These are phyloP conservation scores for Bradysia coprophila DNA, from an alignment of 1,140 invertebrate genomes.

Conservation along the genomic window DNA sequence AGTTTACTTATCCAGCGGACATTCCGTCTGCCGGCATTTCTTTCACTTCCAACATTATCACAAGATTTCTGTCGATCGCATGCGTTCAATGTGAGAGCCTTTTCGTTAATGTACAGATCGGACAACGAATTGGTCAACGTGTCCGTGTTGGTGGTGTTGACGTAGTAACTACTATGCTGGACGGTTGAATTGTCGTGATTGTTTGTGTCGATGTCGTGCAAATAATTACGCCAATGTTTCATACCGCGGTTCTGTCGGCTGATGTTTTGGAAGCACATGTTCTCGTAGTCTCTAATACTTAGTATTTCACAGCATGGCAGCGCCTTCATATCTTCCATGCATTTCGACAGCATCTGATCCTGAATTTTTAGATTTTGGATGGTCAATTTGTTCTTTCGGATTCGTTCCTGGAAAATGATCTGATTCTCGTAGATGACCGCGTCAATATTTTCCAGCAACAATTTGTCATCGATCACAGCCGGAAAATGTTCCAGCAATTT, in stretches of 20 bases:
- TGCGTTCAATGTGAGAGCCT: background rate
- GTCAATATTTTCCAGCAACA: conserved; percentile 1
- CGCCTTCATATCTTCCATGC: conserved; percentile 1
- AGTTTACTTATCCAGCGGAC: background rate
- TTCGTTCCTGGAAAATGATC: conserved; percentile 4
- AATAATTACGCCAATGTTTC: conserved; percentile 5
- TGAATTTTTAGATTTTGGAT: conserved; percentile 4
- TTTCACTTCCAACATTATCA: background rate
- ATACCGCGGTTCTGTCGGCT: background rate
- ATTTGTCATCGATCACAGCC: conserved; percentile 2
- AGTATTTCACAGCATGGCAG: conserved; percentile 1
- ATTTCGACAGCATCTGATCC: conserved; percentile 3
- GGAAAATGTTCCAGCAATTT: conserved; percentile 1
- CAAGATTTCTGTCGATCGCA: background rate
- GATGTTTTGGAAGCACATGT: conserved; percentile 4
- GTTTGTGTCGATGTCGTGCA: conserved; percentile 3
- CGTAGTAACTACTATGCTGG: conserved; percentile 3
- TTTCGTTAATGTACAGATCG: conserved; percentile 3
- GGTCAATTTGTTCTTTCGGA: conserved; percentile 4
- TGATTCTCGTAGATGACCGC: conserved; percentile 5
- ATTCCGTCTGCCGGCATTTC: background rate
- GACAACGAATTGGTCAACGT: conserved; percentile 3
- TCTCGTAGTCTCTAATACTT: conserved; percentile 3
- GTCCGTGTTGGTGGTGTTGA: conserved; percentile 2
- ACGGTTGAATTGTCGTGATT: conserved; percentile 4